These are phyloP conservation scores for Leptarthrus brevirostris DNA, from an alignment of 2,888 invertebrate species.

Conservation along the genomic window DNA sequence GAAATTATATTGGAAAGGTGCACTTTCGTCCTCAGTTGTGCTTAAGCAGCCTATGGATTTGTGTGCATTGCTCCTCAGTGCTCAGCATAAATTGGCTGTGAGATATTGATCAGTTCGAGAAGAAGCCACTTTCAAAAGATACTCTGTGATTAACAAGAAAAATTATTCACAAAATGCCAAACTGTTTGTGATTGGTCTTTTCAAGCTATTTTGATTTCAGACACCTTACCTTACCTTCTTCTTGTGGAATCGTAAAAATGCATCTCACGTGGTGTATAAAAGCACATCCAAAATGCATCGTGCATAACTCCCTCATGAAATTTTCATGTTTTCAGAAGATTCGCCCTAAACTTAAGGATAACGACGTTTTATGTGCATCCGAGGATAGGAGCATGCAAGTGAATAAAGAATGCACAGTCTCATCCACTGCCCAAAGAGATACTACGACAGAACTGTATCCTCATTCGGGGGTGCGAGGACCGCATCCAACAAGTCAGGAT, in stretches of 20 bases:
- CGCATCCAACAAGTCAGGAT: constrained; percentile 24
- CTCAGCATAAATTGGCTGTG: neutral
- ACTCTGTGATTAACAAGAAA: neutral
- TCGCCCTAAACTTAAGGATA: constrained; percentile 3
- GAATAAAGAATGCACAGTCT: constrained; percentile 8
- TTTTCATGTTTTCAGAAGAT: constrained; percentile 28
- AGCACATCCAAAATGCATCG: constrained; percentile 6
- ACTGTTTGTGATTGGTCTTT: constrained; percentile 11
- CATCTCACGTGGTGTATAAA: neutral
- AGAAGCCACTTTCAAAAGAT: no score
- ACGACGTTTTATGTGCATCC: constrained; percentile 38
- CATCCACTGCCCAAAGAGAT: neutral
- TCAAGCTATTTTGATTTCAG: neutral
- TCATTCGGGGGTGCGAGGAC: neutral
- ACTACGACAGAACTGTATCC: neutral
- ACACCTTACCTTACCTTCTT: neutral
- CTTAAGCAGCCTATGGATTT: neutral
- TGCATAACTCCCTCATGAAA: constrained; percentile 39
- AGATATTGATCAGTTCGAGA: neutral
- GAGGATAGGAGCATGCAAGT: constrained; percentile 13
- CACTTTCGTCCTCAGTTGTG: neutral
- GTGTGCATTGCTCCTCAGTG: neutral
- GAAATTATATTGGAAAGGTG: constrained; percentile 13
- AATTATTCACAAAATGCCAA: neutral
- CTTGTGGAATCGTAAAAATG: no score